Evolutionary conservation across 2,113 vertebrate genomes (phyloP).

Genomic region (Pteruthius melanotis): DNA sequence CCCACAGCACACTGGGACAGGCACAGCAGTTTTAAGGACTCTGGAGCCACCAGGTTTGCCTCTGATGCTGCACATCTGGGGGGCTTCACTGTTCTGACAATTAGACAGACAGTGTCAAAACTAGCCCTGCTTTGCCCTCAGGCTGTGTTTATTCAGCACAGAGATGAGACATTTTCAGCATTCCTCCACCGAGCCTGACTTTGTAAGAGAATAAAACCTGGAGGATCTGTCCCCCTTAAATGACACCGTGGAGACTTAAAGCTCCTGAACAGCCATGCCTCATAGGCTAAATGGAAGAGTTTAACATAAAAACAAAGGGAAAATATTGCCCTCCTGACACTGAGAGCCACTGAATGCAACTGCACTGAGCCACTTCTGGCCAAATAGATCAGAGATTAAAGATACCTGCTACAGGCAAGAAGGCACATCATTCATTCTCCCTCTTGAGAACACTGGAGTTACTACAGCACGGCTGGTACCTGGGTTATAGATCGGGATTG

Average conservation of each 20-base stretch:
- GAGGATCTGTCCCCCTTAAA: background rate
- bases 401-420: background rate
- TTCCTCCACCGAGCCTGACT: background rate
- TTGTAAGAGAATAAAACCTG: conserved; percentile 1
- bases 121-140: background rate
- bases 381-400: background rate
- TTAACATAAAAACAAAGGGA: background rate
- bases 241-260: background rate
- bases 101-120: conserved; percentile 20
- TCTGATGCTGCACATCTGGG: background rate
- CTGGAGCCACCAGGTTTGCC: background rate
- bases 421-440: background rate
- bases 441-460: background rate
- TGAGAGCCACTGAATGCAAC: background rate
- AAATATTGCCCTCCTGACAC: background rate
- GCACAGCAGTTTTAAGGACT: background rate
- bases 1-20: background rate
- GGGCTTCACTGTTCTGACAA: background rate
- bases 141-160: background rate
- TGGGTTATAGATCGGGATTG: accelerated
- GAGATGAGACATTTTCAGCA: conserved; percentile 40
- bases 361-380: background rate
- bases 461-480: background rate
- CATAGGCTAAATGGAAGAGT: background rate
- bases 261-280: background rate